phyloP scores from a whole-genome alignment of 2,888 invertebrate species.

The Drosophila kambysellisi region DNA sequence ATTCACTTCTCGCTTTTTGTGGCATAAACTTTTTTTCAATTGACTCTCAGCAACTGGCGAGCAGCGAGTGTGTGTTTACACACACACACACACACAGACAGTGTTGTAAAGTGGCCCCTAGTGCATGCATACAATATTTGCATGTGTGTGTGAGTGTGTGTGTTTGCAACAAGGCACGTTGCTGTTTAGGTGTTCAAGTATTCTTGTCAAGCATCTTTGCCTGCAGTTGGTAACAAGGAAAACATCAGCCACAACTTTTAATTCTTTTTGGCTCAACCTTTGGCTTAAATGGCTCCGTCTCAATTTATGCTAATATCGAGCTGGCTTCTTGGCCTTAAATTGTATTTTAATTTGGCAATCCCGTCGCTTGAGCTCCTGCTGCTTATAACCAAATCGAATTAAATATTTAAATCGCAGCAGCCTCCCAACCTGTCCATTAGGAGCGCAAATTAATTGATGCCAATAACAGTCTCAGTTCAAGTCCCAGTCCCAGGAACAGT shows the following conservation, averaged over 20 bases:
- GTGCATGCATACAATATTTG: conserved; percentile 47
- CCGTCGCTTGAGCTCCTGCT: conserved; percentile 21
- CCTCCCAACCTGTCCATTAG: conserved; percentile 55
- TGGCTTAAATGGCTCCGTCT: conserved; percentile 32
- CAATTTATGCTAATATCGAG: background rate
- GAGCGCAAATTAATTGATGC: conserved; percentile 71
- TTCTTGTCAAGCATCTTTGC: conserved; percentile 47
- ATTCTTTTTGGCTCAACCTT: background rate
- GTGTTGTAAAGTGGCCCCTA: conserved; percentile 61
- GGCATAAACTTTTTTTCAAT: conserved; percentile 74
- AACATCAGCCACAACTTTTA: conserved; percentile 1
- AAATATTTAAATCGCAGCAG: conserved; percentile 67
- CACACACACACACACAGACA: conserved; percentile 11
- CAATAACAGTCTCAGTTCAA: conserved; percentile 24
- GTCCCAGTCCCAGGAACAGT: conserved; percentile 4
- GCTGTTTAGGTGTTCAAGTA: conserved; percentile 64
- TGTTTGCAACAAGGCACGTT: conserved; percentile 24
- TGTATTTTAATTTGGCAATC: conserved; percentile 62
- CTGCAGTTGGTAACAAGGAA: conserved; percentile 17
- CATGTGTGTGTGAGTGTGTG: conserved; percentile 17
- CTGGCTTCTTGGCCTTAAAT: conserved; percentile 39
- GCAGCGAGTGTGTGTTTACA: conserved; percentile 49
- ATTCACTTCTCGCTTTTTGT: conserved; percentile 36
- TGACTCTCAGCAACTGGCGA: conserved; percentile 61
- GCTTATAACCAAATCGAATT: conserved; percentile 67